phyloP scores from a whole-genome alignment of 2,888 invertebrate species.

The Eustalomyia histrio region DNA sequence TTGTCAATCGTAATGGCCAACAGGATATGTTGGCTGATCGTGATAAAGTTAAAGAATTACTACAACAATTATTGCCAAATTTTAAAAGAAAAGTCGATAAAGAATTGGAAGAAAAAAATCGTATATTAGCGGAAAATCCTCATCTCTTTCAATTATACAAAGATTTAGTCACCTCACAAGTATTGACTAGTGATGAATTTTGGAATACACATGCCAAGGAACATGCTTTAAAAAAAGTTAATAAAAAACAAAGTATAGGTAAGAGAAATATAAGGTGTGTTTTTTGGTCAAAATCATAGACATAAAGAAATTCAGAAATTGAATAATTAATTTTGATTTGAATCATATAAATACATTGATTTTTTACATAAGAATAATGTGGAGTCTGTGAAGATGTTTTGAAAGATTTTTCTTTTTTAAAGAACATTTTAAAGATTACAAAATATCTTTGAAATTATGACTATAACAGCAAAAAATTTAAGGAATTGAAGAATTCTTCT shows the following conservation, averaged over 20 bases:
- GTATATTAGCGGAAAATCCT: constrained; percentile 93
- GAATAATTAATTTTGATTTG: no score
- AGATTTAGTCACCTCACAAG: constrained; percentile 97
- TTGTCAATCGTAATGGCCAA: constrained; percentile 91
- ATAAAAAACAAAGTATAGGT: constrained; percentile 92
- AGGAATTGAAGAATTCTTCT: no score
- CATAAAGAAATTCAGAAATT: no score
- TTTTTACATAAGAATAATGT: no score
- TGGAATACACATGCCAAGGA: constrained; percentile 94
- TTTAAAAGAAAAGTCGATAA: constrained; percentile 95
- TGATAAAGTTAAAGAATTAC: constrained; percentile 94
- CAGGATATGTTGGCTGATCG: constrained; percentile 92
- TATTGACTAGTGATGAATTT: constrained; percentile 98
- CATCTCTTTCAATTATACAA: constrained; percentile 95
- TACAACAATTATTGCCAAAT: constrained; percentile 94
- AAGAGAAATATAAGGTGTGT: constrained; percentile 64
- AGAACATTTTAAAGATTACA: no score
- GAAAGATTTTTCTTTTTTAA: no score
- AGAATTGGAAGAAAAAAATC: constrained; percentile 94
- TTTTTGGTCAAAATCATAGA: no score
- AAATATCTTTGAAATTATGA: no score
- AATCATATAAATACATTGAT: no score
- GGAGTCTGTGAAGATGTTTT: no score
- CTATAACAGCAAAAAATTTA: no score
- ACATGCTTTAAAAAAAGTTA: constrained; percentile 86